A percentile compares a stretch with the other conserved stretches of the same genome.
These are phyloP conservation scores for Anguilla japonica DNA, from an alignment of 2,113 vertebrate species.

Conservation along the genomic window DNA sequence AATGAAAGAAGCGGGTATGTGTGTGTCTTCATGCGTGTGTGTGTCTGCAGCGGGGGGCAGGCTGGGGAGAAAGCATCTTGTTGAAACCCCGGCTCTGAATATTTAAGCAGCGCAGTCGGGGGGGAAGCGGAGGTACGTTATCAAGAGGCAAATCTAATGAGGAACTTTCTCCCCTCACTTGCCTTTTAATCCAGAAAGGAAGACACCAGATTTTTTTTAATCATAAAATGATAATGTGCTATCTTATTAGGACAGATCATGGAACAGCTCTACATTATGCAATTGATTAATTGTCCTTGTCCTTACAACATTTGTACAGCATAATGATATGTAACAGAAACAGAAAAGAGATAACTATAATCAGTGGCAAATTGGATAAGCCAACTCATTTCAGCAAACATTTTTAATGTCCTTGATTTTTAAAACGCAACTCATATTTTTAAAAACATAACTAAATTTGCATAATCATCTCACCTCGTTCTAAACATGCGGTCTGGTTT, in stretches of 20 bases:
- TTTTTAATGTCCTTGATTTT: background rate
- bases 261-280: conserved; percentile 1
- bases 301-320: background rate
- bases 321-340: conserved; percentile 20
- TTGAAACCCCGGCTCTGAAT: conserved; percentile 33
- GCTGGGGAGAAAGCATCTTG: background rate
- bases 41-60: background rate
- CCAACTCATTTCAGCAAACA: background rate
- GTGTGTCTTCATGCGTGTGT: conserved; percentile 1
- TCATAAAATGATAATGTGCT: background rate
- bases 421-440: background rate
- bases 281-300: conserved; percentile 7
- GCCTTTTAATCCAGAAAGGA: background rate
- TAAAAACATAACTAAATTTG: background rate
- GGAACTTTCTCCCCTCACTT: background rate
- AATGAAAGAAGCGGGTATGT: conserved; percentile 46
- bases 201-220: background rate
- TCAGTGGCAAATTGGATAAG: background rate
- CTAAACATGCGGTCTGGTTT: background rate
- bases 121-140: conserved; percentile 22
- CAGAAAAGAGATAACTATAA: conserved; percentile 16
- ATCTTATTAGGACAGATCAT: background rate
- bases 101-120: conserved; percentile 37
- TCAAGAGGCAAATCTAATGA: conserved; percentile 19
- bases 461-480: background rate